Evolutionary conservation across 2,113 vertebrate species (phyloP), one percentile per base, ranked within the genome.

Genomic region (Mionectes macconnelli): DNA sequence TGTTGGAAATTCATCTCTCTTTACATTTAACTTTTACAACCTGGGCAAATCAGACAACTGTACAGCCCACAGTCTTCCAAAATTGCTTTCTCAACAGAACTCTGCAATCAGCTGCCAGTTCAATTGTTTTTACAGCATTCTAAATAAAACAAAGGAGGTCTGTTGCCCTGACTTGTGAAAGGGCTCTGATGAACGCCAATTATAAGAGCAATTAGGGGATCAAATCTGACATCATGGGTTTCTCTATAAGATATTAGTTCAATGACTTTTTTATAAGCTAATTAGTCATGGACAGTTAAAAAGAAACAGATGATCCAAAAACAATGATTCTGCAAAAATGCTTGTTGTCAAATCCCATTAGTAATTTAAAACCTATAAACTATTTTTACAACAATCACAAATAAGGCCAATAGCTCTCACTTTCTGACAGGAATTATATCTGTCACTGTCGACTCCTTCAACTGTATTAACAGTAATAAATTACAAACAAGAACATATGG

Each of bases 71-170:
- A 74, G 76, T 50, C 63, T 90, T 87, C 52, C 57, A 87, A 25
- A 96, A 82, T 12, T 79, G 74, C 92, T 93, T 93, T 84, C 39
- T 56, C 49, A 82, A 79, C 12, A 88, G 66, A 89, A 89, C 91
- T 68, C 33, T 70, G 40, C 15, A 31, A 83, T 90, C 85, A 93
- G 70, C 53, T 90, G 82, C 75, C 60, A 67, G 64, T 39, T 59
- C 30, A 47, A 68, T 63, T 78, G 64, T 79, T 94, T 95, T 84
- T 56, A 73, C 49, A 90, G 53, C 64, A n/a, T 74, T 80, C 47
- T 74, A 55, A 47, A 62, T 50, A 92, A 87, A 89, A 89, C 44
- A 80, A 84, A 89, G 39, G 47, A 63, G 33, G 14, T 59, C 73
- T 91, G 73, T 45, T 70, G 83, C 40, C 62, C 25, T 53, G 64